Evolutionary conservation across 92 coral and sea anemone genomes (phyloP).

Genomic region (Palythoa grandiflora): DNA sequence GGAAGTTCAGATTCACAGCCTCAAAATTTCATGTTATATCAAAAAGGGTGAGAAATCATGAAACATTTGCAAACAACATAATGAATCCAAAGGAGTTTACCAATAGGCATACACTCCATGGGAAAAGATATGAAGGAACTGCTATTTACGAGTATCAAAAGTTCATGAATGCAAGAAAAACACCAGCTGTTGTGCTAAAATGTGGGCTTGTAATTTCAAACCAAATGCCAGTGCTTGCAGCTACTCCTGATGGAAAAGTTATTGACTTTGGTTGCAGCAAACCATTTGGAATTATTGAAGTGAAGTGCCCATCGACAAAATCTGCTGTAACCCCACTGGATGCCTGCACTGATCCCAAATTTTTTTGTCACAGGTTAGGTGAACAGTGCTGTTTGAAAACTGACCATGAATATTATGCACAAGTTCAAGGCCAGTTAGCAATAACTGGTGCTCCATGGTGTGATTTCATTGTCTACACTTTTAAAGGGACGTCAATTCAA

Average conservation of each 20-base stretch:
- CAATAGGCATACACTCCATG: slow-evolving; percentile 26
- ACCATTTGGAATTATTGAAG: slow-evolving; percentile 52
- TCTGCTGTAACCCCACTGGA: slow-evolving; percentile 43
- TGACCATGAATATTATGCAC: slow-evolving; percentile 24
- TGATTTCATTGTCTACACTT: slow-evolving; percentile 9
- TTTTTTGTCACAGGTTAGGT: slow-evolving; percentile 15
- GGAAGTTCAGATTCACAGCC: slow-evolving; percentile 45
- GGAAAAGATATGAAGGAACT: slow-evolving; percentile 28
- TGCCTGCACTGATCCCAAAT: slow-evolving; percentile 59
- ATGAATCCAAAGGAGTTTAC: slow-evolving; percentile 40
- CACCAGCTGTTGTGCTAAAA: slow-evolving; percentile 13
- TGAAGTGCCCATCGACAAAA: neutral
- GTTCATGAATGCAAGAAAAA: slow-evolving; percentile 27
- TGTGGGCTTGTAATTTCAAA: slow-evolving; percentile 45
- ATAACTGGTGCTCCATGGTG: slow-evolving; percentile 7
- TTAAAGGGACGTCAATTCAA: slow-evolving; percentile 7
- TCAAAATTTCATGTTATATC: slow-evolving; percentile 39
- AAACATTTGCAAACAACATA: slow-evolving; percentile 17
- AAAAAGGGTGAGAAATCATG: slow-evolving; percentile 31
- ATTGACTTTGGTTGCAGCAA: slow-evolving; percentile 48
- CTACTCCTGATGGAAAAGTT: slow-evolving; percentile 51
- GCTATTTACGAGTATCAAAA: slow-evolving; percentile 37
- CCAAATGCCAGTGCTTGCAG: slow-evolving; percentile 20
- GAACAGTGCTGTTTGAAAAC: neutral
- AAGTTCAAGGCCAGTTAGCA: slow-evolving; percentile 9